phyloP scores from a whole-genome alignment of 2,888 invertebrate species.

The Andrena hattorfiana region DNA sequence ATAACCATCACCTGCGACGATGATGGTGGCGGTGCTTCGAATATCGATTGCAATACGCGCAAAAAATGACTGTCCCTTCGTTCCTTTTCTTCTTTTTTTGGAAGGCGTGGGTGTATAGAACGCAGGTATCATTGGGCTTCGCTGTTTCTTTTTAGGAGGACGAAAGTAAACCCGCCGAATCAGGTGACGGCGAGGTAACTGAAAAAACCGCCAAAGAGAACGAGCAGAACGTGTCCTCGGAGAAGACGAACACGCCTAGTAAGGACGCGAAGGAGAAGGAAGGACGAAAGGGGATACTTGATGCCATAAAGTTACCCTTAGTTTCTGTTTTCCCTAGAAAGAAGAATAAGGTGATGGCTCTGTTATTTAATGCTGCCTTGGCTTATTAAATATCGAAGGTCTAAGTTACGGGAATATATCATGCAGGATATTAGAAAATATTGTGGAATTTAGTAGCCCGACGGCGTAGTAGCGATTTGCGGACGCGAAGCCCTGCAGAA shows the following conservation, averaged over 20 bases:
- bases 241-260: conserved; percentile 77
- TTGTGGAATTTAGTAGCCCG: background rate
- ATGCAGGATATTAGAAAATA: too few relatives aligned
- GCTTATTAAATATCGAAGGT: background rate
- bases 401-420: too few relatives aligned
- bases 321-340: conserved; percentile 85
- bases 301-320: conserved; percentile 88
- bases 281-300: conserved; percentile 85
- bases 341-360: conserved; percentile 77
- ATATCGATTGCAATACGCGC: background rate
- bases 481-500: conserved; percentile 28
- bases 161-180: conserved; percentile 80
- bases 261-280: conserved; percentile 79
- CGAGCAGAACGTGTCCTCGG: conserved; percentile 73
- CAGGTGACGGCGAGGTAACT: conserved; percentile 70
- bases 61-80: background rate
- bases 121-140: background rate
- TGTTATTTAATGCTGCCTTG: conserved; percentile 2
- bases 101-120: background rate
- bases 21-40: conserved; percentile 6
- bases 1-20: background rate
- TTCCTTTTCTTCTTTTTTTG: background rate
- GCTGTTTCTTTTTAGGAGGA: conserved; percentile 73
- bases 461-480: background rate
- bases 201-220: conserved; percentile 76